Percentiles rank a stretch among this genome's conserved stretches.
Conservation (phyloP, 2,113 vertebrate species). For the Potamarius usumacintae region DNA sequence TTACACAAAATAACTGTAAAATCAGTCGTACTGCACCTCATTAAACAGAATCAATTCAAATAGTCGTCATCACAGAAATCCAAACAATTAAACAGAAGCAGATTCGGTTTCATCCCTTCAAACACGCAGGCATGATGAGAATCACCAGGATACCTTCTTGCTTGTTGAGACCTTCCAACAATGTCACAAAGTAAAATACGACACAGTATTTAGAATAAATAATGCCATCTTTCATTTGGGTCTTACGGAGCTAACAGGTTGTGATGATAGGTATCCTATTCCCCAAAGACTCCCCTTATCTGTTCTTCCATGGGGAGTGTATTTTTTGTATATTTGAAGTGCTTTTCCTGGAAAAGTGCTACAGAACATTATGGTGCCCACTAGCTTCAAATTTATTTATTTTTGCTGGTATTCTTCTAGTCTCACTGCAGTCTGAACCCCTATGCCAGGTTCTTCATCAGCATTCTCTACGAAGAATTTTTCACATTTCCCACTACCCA, state of each 20-base stretch:
- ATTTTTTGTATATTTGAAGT: not conserved
- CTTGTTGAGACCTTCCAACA: not conserved
- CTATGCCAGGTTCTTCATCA: not conserved
- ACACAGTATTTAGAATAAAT: not conserved
- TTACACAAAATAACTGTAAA: slow-evolving; percentile 2
- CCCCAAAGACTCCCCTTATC: not conserved
- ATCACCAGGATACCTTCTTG: not conserved
- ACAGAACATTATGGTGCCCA: not conserved
- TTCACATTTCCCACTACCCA: not conserved
- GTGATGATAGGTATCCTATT: not conserved
- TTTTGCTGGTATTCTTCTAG: not conserved
- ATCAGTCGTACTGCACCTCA: not conserved
- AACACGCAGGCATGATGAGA: not conserved
- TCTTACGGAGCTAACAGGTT: not conserved
- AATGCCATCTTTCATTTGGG: not conserved
- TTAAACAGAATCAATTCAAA: slow-evolving; percentile 11
- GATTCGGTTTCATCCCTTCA: not conserved
- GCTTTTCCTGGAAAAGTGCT: not conserved
- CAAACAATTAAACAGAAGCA: not conserved
- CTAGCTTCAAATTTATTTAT: not conserved
- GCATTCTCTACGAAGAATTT: not conserved
- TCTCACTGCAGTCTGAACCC: too few relatives aligned
- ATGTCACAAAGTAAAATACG: not conserved
- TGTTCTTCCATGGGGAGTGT: not conserved
- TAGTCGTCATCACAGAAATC: not conserved